Evolutionary conservation across 2,888 invertebrate species (phyloP).

Genomic region (Salticus scenicus): DNA sequence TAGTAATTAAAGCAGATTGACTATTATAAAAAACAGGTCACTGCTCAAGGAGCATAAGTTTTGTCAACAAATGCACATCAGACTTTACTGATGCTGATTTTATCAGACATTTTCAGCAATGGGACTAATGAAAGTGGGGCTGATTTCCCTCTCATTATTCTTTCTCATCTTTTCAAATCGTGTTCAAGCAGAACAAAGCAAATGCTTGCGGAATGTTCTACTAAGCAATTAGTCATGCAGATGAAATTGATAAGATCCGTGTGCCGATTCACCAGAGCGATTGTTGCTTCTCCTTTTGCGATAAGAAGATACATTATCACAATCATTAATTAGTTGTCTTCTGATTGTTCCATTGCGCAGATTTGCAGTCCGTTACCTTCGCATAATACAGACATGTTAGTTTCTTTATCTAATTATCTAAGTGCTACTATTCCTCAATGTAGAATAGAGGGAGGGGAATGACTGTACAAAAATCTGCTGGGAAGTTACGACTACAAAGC

Average conservation of each 20-base stretch:
- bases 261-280: conserved; percentile 65
- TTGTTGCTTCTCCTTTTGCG: conserved; percentile 63
- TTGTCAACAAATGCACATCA: not conserved
- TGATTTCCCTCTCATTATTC: conserved; percentile 35
- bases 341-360: conserved; percentile 55
- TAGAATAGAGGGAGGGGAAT: not conserved
- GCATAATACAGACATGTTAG: conserved; percentile 62
- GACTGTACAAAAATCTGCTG: not conserved
- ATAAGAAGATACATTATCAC: conserved; percentile 67
- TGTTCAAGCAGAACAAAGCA: conserved; percentile 41
- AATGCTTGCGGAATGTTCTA: conserved; percentile 44
- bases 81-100: not conserved
- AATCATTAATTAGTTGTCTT: conserved; percentile 64
- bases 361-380: conserved; percentile 64
- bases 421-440: conserved; percentile 60
- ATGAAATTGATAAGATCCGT: conserved; percentile 67
- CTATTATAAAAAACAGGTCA: not conserved
- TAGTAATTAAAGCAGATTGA: not conserved
- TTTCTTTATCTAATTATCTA: conserved; percentile 64
- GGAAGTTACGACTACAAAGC: conserved; percentile 36
- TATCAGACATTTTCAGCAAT: not conserved
- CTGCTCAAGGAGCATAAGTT: not conserved
- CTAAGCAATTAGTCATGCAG: conserved; percentile 65
- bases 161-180: conserved; percentile 38
- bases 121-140: conserved; percentile 39